Evolutionary conservation across 1,140 invertebrate species (phyloP), one percentile per base, ranked within the genome.

Genomic region (Luehdorfia chinensis): DNA sequence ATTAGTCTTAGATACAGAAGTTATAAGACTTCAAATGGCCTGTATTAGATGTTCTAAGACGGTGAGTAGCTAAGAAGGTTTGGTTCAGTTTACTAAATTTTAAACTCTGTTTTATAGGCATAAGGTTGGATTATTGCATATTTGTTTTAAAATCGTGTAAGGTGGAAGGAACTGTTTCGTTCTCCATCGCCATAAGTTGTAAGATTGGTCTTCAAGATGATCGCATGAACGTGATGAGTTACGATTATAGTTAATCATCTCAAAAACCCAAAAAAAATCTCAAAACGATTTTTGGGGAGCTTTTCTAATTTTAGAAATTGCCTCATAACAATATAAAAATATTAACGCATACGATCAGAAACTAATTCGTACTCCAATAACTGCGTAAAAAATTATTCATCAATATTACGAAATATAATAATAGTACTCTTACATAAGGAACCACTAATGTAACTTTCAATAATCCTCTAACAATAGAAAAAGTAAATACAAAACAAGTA

Each of bases 401-500:
- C 2, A 21, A 21, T 21, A 21, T 21, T 21, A 21, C 19, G 27
- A 39, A 66, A 63, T 47, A 51, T 65, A 61, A 56, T 60, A 66
- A 65, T 61, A 60, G 30, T 50, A 50, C 61, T 50, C 45, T 37
- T 33, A 43, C 50, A 54, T 33, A 59, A 65, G 63, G 55, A 63
- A 77, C 65, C 62, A 61, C 66, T 67, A 75, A 77, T 69, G 70
- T 75, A 75, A 77, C 75, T 60, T 76, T 63, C 64, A 69, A 62
- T 83, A 83, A 85, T 85, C 81, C 75, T 51, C 57, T 45, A 74
- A 83, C 78, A 83, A 85, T 74, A 68, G 58, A 54, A 39, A 66
- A 67, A 63, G 55, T 71, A 71, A 72, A 74, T 63, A 75, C 66
- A 68, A 72, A 75, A 74, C 59, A 64, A 62, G 76, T 79, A 83